These are phyloP conservation scores for Rhagoletis pomonella DNA, from an alignment of 1,140 invertebrate genomes.

Conservation along the genomic window DNA sequence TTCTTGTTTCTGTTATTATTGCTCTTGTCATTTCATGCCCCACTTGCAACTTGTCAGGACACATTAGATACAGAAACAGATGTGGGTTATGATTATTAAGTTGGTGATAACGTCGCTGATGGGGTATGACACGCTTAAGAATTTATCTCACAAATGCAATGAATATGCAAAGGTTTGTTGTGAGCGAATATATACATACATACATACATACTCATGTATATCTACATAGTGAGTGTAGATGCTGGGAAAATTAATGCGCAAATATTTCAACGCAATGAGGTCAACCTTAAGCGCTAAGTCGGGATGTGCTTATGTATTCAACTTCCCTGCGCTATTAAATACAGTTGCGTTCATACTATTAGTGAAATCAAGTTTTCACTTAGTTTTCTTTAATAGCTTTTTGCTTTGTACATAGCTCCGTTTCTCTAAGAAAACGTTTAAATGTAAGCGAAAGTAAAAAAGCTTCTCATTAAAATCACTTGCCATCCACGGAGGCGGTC, in stretches of 20 bases:
- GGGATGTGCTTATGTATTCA: neutral
- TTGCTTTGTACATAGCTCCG: too few relatives aligned
- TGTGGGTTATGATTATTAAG: slow-evolving; percentile 50
- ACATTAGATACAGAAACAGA: slow-evolving; percentile 47
- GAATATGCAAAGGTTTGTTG: neutral
- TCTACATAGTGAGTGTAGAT: neutral
- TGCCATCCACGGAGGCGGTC: too few relatives aligned
- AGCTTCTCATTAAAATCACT: too few relatives aligned
- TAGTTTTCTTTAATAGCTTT: neutral
- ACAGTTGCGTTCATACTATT: neutral
- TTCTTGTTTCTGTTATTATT: neutral
- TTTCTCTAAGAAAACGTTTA: too few relatives aligned
- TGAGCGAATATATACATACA: neutral
- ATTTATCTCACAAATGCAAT: slow-evolving; percentile 8
- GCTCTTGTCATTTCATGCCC: slow-evolving; percentile 46
- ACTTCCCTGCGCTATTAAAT: neutral
- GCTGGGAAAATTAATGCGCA: slow-evolving; percentile 27
- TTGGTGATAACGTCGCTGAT: slow-evolving; percentile 29
- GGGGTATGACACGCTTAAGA: slow-evolving; percentile 27
- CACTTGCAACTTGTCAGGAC: slow-evolving; percentile 24
- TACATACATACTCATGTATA: neutral
- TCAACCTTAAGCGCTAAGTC: neutral
- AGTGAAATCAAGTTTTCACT: too few relatives aligned
- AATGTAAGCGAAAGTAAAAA: too few relatives aligned
- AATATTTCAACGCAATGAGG: slow-evolving; percentile 41